A percentile compares a stretch with the other conserved stretches of the same genome.
phyloP scores from a whole-genome alignment of 2,113 vertebrate species.

The Cariama cristata region DNA sequence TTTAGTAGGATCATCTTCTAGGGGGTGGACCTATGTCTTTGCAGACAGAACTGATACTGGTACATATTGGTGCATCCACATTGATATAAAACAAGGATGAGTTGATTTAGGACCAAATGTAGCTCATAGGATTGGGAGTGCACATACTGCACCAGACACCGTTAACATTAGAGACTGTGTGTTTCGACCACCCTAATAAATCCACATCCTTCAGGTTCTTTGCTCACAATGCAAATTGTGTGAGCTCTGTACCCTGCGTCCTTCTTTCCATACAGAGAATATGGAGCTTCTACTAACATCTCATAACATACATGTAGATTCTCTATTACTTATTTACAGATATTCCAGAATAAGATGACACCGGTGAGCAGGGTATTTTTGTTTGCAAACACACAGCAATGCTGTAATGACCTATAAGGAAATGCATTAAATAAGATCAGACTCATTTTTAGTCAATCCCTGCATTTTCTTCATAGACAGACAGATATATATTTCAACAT shows the following conservation, averaged over 20 bases:
- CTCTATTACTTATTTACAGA: neutral
- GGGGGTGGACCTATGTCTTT: neutral
- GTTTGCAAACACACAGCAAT: neutral
- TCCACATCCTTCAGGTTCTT: neutral
- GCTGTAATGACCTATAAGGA: neutral
- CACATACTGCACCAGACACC: neutral
- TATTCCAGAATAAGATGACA: neutral
- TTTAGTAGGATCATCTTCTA: neutral
- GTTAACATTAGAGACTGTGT: neutral
- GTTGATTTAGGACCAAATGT: neutral
- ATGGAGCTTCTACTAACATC: neutral
- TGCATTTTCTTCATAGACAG: neutral
- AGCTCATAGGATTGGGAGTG: neutral
- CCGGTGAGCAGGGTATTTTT: neutral
- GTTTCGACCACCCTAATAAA: neutral
- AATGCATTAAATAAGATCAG: neutral
- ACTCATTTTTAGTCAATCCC: neutral
- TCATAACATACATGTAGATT: neutral
- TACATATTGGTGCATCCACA: neutral
- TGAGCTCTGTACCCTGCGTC: neutral
- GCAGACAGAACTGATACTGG: neutral
- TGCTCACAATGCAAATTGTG: neutral
- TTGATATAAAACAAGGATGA: neutral
- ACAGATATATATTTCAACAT: constrained; percentile 6
- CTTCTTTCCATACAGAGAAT: neutral